Base-by-base conservation (phyloP, 1,140 invertebrate species). In the Chelonus insularis region DNA sequence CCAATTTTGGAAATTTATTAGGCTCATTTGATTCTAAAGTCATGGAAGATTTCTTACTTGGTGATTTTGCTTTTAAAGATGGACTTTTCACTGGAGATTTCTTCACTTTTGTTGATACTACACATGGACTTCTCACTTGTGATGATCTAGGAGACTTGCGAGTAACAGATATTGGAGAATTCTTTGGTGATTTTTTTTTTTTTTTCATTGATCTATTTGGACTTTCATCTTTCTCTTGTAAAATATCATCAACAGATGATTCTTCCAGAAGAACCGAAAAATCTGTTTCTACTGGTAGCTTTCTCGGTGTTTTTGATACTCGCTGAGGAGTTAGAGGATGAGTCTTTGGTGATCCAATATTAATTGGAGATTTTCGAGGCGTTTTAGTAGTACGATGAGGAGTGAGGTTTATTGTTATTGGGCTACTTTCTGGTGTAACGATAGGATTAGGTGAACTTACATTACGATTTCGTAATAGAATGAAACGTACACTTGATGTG, bases 341-440 rank as follows among this genome's bases (percentile, higher is more conserved):
- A 11, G 66, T 67, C 39, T 73, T 73, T 12, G 71, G 71, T 23
- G 71, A 73, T 12, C 68, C 68, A 2, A 70, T 36, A 63, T 70
- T 68, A 21, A 64, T 43, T 16, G 71, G 71, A 6, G 71, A 73
- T 55, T 65, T 71, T 60, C 62, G 64, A 1, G 71, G 71, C 4
- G 71, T 73, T 29, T 73, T 73, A 16, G 47, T 68, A 2, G 68
- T 65, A 20, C 71, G 64, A 64, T 71, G 68, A 11, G 68, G 71
- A 6, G 68, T 66, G 9, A 71, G 36, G 52, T 62, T 51, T 5
- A 71, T 57, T 18, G 59, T 58, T 14, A 68, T 59, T 23, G 69
- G 69, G 60, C 68, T 70, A 51, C 68, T 70, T 34, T 73, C 67
- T 36, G 71, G 71, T 11, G 71, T 73, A n/a, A 66, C 60, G 9